Conservation (phyloP, 2,888 invertebrate species). For the Bibio marci region DNA sequence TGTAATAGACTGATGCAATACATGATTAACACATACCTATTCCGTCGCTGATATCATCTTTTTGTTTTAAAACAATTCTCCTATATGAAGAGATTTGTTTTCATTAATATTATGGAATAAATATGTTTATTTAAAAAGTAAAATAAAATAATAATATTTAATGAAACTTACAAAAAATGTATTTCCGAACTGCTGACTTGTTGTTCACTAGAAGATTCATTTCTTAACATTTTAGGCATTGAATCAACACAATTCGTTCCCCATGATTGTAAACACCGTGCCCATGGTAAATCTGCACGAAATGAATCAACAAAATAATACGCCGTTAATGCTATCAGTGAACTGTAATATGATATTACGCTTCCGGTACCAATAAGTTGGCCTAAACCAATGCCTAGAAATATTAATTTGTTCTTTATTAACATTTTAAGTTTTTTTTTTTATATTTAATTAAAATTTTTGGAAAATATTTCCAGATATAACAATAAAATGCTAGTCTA, state of each 20-base stretch:
- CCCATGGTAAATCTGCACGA: constrained; percentile 52
- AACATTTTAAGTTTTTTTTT: neutral
- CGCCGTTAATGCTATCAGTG: constrained; percentile 52
- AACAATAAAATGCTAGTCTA: neutral
- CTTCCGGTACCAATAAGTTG: constrained; percentile 42
- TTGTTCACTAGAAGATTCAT: neutral
- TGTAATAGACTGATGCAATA: no score
- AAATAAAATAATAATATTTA: no score
- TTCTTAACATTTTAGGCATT: constrained; percentile 8
- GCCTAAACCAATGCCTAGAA: constrained; percentile 47
- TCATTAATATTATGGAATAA: no score
- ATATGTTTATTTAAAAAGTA: no score
- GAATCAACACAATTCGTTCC: constrained; percentile 20
- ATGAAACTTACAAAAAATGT: constrained; percentile 35
- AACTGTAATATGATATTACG: constrained; percentile 60
- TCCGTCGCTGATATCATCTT: constrained; percentile 27
- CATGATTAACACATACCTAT: constrained; percentile 19
- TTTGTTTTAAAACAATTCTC: constrained; percentile 34
- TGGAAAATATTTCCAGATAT: neutral
- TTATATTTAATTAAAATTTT: neutral
- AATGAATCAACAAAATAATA: constrained; percentile 60
- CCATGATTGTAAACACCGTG: constrained; percentile 35
- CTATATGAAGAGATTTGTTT: constrained; percentile 27
- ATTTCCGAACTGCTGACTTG: constrained; percentile 37
- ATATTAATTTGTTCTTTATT: neutral